Base-by-base conservation (phyloP, 2,797 vertebrate genomes). In the Threskiornis aethiopicus region DNA sequence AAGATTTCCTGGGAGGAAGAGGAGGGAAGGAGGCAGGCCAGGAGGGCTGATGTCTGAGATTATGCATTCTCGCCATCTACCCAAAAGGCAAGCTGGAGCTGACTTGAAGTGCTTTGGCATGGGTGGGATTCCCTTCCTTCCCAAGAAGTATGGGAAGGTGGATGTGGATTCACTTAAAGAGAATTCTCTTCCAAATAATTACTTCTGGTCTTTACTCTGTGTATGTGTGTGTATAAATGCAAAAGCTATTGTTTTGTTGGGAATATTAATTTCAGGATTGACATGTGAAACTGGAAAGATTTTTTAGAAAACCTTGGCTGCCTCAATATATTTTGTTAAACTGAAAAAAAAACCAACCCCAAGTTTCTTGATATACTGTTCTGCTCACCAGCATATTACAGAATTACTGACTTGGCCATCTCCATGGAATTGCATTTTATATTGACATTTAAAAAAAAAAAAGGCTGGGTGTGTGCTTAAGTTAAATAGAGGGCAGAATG, bases 381-480 rank as follows among this genome's bases (percentile, higher is more conserved):
- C 20, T 54, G 13, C 33, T 72, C 16, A 58, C 44, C 52, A 77
- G 44, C 26, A 29, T 61, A 22, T 59, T 71, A 39, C 39, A 28
- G 39, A 69, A 44, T 41, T 65, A 76, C 37, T 47, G 35, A 39
- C n/a, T 41, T 83, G 26, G 14, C 24, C 49, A 84, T 67, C 42
- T 51, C 42, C 16, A 10, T 20, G 25, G 21, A 49, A 57, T 31
- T 44, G 22, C 3, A 3, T 55, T 73, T 84, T 69, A 67, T 42
- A 22, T 13, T 55, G 49, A 29, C 35, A 47, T 46, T 37, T 13
- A 4, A 26, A 54, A 70, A 31, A 70, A 70, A n/a, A 17, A 10
- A 13, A 13, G 4, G 2, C 19, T 1, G 5, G 0, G 16, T 6
- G 10, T 39, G 29, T 16, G 35, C 16, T 5, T 35, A 54, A 35